Evolutionary conservation across 2,888 invertebrate species (phyloP).

Genomic region (Cryptocephalus moraei): DNA sequence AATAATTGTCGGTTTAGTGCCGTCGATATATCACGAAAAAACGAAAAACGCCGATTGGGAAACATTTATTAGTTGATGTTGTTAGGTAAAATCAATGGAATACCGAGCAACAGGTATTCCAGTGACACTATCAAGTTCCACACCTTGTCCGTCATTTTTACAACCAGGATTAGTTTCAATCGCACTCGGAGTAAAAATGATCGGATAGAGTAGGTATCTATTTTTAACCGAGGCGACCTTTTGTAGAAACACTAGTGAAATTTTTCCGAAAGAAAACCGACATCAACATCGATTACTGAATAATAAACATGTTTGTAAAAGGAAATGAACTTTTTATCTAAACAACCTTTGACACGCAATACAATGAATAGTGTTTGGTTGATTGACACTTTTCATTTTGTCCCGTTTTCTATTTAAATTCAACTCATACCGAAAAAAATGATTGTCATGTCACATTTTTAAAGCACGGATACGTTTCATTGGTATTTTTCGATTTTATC

Average conservation of each 20-base stretch:
- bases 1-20: too few species aligned
- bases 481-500: constrained; percentile 6
- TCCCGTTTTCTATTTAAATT: constrained; percentile 29
- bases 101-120: too few species aligned
- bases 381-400: constrained; percentile 31
- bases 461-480: constrained; percentile 13
- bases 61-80: too few species aligned
- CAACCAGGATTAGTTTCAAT: too few species aligned
- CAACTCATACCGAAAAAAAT: constrained; percentile 23
- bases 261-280: constrained; percentile 8
- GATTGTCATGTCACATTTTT: constrained; percentile 26
- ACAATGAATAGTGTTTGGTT: constrained; percentile 24
- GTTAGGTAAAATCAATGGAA: too few species aligned
- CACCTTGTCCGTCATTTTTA: too few species aligned
- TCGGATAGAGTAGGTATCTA: too few species aligned
- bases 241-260: not conserved
- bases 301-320: constrained; percentile 28
- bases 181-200: too few species aligned
- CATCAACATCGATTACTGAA: constrained; percentile 19
- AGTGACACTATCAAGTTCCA: too few species aligned
- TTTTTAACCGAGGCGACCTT: too few species aligned
- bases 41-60: too few species aligned
- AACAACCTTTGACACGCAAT: constrained; percentile 26
- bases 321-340: constrained; percentile 37
- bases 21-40: too few species aligned